A percentile compares a stretch with the other conserved stretches of the same genome.
Conservation (phyloP, 2,113 vertebrate genomes). For the Mormyrus lacerda region DNA sequence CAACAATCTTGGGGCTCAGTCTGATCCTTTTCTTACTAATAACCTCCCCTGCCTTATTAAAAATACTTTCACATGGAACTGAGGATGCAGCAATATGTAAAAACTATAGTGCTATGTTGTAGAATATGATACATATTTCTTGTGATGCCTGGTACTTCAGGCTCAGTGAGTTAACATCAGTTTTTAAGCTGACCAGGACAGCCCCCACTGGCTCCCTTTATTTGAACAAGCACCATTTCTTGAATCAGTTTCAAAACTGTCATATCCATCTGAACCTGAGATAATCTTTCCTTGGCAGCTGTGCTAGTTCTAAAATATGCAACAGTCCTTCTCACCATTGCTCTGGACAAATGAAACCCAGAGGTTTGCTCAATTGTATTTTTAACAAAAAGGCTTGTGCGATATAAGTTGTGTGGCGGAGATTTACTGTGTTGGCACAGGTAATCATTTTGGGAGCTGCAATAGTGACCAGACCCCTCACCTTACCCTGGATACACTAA, state of each 20-base stretch:
- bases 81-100: not conserved
- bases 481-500: not conserved
- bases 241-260: not conserved
- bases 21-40: not conserved
- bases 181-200: not conserved
- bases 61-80: not conserved
- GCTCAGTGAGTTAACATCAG: not conserved
- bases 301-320: not conserved
- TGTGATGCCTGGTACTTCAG: not conserved
- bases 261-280: not conserved
- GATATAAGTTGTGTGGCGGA: not conserved
- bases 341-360: not conserved
- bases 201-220: not conserved
- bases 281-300: not conserved
- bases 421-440: not conserved
- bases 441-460: not conserved
- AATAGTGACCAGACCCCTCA: not conserved
- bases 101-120: not conserved
- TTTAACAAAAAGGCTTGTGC: not conserved
- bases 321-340: not conserved
- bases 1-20: not conserved
- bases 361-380: not conserved
- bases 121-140: not conserved
- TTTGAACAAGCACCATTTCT: not conserved
- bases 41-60: not conserved